phyloP scores from a whole-genome alignment of 92 coral and sea anemone species.

The Galaxea fascicularis region DNA sequence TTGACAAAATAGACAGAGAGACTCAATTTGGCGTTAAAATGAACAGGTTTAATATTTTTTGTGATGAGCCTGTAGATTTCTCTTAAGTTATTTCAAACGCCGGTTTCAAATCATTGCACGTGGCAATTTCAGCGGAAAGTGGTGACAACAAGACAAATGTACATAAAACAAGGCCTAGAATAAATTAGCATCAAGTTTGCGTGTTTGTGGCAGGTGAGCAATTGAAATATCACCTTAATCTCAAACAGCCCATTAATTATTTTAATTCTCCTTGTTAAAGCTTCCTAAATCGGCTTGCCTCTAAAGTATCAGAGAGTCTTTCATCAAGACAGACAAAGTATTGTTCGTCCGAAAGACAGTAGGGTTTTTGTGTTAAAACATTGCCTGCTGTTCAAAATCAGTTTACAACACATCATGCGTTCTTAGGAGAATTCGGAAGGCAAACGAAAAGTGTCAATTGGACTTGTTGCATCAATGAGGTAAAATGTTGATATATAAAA shows the following conservation, averaged over 20 bases:
- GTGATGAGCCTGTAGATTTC: no score
- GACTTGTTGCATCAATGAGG: background rate
- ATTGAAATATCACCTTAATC: constrained; percentile 1
- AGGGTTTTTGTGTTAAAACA: no score
- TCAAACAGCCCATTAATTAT: background rate
- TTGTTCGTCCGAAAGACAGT: no score
- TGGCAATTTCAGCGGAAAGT: constrained; percentile 2
- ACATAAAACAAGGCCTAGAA: background rate
- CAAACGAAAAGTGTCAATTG: background rate
- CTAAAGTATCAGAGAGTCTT: background rate
- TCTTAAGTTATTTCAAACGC: background rate
- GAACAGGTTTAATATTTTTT: no score
- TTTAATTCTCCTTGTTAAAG: background rate
- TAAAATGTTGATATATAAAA: no score
- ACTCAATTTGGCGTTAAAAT: background rate
- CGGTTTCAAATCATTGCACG: background rate
- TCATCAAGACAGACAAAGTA: no score
- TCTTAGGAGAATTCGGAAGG: background rate
- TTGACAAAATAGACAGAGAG: background rate
- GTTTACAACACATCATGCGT: background rate
- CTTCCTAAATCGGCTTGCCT: background rate
- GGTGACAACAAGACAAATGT: background rate
- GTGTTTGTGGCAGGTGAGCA: background rate
- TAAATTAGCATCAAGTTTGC: constrained; percentile 24
- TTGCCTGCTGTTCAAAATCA: background rate